These are phyloP conservation scores for Tricholauxania praeusta DNA, from an alignment of 2,888 invertebrate species.

Conservation along the genomic window DNA sequence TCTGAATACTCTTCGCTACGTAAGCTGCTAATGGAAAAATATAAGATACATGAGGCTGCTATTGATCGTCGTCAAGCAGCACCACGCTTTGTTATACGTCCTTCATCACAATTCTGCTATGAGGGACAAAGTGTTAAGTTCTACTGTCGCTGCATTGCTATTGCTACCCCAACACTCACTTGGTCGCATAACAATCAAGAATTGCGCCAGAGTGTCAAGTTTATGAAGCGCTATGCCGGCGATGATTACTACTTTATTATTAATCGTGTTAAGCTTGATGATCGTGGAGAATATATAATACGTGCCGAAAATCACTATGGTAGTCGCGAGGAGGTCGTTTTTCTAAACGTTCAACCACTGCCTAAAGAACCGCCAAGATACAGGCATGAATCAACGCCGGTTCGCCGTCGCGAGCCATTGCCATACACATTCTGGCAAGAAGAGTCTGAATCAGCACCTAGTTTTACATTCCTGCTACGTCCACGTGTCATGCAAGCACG, in stretches of 20 bases:
- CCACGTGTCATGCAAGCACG: conserved; percentile 98
- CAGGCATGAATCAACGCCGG: conserved; percentile 77
- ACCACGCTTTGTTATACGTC: conserved; percentile 97
- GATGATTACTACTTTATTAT: conserved; percentile 98
- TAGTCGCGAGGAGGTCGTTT: conserved; percentile 94
- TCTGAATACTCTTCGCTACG: conserved; percentile 97
- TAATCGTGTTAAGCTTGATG: conserved; percentile 93
- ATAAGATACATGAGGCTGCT: conserved; percentile 94
- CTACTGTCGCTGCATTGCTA: conserved; percentile 95
- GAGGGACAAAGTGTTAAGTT: conserved; percentile 98
- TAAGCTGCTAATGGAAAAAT: conserved; percentile 95
- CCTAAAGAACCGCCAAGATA: conserved; percentile 66
- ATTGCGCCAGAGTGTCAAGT: conserved; percentile 96
- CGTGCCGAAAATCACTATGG: conserved; percentile 97
- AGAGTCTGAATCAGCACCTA: conserved; percentile 92
- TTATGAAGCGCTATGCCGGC: conserved; percentile 97
- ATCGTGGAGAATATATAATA: conserved; percentile 97
- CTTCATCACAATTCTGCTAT: conserved; percentile 94
- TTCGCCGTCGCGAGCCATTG: conserved; percentile 83
- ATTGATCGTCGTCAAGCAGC: conserved; percentile 98
- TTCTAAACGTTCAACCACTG: conserved; percentile 91
- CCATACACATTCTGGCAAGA: conserved; percentile 93
- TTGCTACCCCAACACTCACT: conserved; percentile 92
- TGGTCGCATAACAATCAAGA: conserved; percentile 96
- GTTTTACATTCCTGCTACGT: conserved; percentile 97